These are phyloP conservation scores for Andrena dorsata DNA, from an alignment of 2,888 invertebrate species.

Conservation along the genomic window DNA sequence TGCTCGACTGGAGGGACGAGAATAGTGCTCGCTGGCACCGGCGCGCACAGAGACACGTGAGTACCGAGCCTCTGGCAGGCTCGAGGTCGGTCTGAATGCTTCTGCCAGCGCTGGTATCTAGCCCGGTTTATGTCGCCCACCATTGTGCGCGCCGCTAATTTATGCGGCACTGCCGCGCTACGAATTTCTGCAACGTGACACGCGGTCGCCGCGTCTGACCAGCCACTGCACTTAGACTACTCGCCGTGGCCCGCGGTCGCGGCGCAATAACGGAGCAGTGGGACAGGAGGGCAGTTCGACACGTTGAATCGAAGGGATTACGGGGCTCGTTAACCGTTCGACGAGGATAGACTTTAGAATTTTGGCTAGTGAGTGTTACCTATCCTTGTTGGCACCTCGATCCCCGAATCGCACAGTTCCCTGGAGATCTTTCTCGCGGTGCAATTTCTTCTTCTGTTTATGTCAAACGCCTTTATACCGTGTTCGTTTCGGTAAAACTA, in stretches of 20 bases:
- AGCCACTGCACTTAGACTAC: conserved; percentile 1
- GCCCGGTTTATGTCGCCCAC: not conserved
- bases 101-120: conserved; percentile 1
- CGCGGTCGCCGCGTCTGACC: conserved; percentile 28
- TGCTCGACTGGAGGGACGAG: conserved; percentile 39
- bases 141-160: conserved; percentile 29
- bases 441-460: no score
- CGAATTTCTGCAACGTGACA: conserved; percentile 31
- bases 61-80: conserved; percentile 18
- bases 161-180: conserved; percentile 26
- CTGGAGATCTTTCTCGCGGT: no score
- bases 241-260: conserved; percentile 17
- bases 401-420: no score
- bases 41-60: conserved; percentile 50
- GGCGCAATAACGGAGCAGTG: conserved; percentile 8
- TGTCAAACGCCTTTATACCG: not conserved
- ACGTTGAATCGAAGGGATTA: no score
- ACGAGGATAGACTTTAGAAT: no score
- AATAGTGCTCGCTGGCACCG: conserved; percentile 46
- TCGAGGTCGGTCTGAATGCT: conserved; percentile 7
- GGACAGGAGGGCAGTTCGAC: no score
- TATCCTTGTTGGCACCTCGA: no score
- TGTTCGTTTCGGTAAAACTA: not conserved
- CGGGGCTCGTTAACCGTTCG: no score
- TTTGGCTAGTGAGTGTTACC: no score